Evolutionary conservation across 2,797 vertebrate species (phyloP), one percentile per base, ranked within the genome.

Genomic region (Sebastes cheni): DNA sequence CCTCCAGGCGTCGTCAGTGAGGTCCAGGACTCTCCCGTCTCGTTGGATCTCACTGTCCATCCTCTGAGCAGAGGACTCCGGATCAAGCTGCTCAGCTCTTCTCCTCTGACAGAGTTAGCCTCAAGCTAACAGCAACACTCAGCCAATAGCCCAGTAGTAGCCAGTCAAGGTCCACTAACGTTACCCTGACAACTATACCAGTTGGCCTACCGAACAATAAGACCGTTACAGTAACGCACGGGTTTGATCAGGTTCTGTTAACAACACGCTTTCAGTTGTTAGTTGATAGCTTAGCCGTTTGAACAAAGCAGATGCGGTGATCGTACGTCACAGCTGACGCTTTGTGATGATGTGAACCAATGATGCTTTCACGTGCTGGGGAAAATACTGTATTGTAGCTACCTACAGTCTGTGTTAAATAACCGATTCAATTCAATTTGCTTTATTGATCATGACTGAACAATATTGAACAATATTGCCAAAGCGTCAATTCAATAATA

Each of bases 1-100:
- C 76, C 98, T 96, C 99, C 98, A 99, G 0, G 98, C 98, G 12
- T 99, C 98, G 20, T 99, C 98, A 4, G 99, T 99, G 66, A 99
- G 94, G 86, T 99, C 99, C 87, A 99, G 93, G 83, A 99, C 98
- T 87, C 98, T 96, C 46, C 99, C 98, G 8, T 99, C 98, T 81
- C 98, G 95, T 68, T 98, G 98, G 29, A 99, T 97, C 79, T 99
- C 98, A 46, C 99, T 99, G 93, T 99, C 99, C 96, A 96, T 96
- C 66, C 42, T 88, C 27, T 2, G 13, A 52, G 7, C 67, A 18
- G 12, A 18, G 14, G 14, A 23, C 9, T 18, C 18, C 11, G 6
- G 52, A 16, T 20, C 6, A 1, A 18, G n/a, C 25, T 39, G 46
- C 23, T 11, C 25, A 18, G 58, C 16, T 14, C 22, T 20, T 27